Base-by-base conservation (phyloP, 64 coral and sea anemone species). In the Porites australiensis region DNA sequence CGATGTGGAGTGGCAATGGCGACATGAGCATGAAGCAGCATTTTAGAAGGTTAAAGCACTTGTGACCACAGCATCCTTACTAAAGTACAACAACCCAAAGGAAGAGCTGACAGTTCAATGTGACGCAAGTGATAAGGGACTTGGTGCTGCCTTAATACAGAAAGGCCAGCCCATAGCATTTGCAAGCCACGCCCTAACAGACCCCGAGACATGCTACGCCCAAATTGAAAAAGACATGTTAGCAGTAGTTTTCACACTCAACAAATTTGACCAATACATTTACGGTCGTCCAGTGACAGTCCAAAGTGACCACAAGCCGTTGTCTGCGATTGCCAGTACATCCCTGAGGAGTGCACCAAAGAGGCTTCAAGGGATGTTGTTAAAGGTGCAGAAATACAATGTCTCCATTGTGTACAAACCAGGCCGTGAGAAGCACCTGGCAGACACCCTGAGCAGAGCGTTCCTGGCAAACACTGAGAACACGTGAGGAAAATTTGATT, bases 391-490 rank as follows among this genome's bases (percentile, higher is more conserved):
- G 68, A 80, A 82, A 6, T 94, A 70, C 44, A 84, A 94, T 16
- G 23, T 77, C 23, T 65, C 23, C 5, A 85, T 86, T 12, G n/a
- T 13, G 3, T 83, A 77, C 14, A 51, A 86, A 37, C 69, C 54
- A 79, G 77, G 77, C 8, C 52, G 4, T 5, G 22, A 62, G 13
- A 83, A 75, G 19, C 62, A 86, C 71, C 81, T 86, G 2, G 90
- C 80, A 22, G 83, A 93, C 59, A 93, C 91, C 14, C 63, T 93
- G 53, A 77, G 69, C 18, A 60, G 72, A 60, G 91, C 91, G 13
- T 77, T 59, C 18, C 50, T 92, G 13, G 44, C 90, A 12, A 37
- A 45, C 16, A 64, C 73, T 14, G 1, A 27, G 50, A 87, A 46
- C 70, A 19, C 59, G 3, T 43, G 75, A 54, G 73, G 72, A 50